A percentile compares a stretch with the other conserved stretches of the same genome.
Conservation (phyloP, 2,113 vertebrate species). For the Octodon degus region DNA sequence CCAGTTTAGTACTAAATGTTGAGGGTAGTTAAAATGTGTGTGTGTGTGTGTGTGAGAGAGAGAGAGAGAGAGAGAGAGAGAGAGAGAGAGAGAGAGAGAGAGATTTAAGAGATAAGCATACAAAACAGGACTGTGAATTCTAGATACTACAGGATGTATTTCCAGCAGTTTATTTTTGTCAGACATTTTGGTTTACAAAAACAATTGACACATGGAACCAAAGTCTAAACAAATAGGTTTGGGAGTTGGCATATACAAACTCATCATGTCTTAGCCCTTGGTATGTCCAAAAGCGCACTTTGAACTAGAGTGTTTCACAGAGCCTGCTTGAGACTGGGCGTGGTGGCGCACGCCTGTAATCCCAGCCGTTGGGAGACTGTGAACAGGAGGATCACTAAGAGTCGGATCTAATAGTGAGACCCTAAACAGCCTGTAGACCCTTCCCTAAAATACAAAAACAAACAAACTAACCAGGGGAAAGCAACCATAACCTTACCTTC, state of each 20-base stretch:
- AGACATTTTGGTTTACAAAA: slow-evolving; percentile 14
- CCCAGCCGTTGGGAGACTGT: too few species aligned
- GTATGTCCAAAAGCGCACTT: too few species aligned
- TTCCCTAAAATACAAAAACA: too few species aligned
- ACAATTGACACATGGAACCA: background rate
- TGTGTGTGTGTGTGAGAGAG: background rate
- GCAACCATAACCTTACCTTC: background rate
- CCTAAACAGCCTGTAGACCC: too few species aligned
- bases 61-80: background rate
- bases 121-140: background rate
- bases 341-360: too few species aligned
- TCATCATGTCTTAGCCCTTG: background rate
- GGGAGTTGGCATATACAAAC: background rate
- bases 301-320: background rate
- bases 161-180: background rate
- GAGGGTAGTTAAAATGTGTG: background rate
- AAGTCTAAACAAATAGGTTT: background rate
- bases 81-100: background rate
- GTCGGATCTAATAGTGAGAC: too few species aligned
- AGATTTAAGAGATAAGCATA: background rate
- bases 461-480: too few species aligned
- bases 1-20: background rate
- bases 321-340: background rate
- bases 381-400: too few species aligned
- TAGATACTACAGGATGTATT: background rate